phyloP scores from a whole-genome alignment of 2,113 vertebrate genomes.

The Brachirus orientalis region DNA sequence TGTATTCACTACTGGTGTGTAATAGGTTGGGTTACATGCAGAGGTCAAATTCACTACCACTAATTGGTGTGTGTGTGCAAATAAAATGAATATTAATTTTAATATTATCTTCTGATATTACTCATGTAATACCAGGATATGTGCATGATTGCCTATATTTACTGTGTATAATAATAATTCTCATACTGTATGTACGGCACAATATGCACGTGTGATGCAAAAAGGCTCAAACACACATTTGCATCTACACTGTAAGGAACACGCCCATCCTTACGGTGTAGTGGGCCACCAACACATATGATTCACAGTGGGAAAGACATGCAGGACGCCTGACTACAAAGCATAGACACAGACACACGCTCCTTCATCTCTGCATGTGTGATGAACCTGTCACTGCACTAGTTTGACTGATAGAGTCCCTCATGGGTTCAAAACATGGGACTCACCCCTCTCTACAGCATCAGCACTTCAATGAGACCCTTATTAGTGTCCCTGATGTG shows the following conservation, averaged over 20 bases:
- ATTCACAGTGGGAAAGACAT: conserved; percentile 14
- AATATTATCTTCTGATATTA: too few relatives aligned
- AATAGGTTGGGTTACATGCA: too few relatives aligned
- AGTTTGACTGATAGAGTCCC: conserved; percentile 39
- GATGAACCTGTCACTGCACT: conserved; percentile 38
- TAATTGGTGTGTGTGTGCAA: too few relatives aligned
- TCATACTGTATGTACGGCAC: not conserved
- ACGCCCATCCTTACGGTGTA: not conserved
- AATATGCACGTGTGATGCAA: not conserved
- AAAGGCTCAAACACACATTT: not conserved
- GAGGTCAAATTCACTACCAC: too few relatives aligned
- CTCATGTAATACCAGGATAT: too few relatives aligned
- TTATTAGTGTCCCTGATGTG: conserved; percentile 47
- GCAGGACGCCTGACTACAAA: conserved; percentile 37
- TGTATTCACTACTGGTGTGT: too few relatives aligned
- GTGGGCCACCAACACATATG: conserved; percentile 4
- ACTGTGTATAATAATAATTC: not conserved
- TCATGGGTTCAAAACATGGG: conserved; percentile 19
- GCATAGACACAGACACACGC: conserved; percentile 5
- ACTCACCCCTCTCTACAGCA: conserved; percentile 33
- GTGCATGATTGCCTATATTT: too few relatives aligned
- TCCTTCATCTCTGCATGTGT: conserved; percentile 40
- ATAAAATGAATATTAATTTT: too few relatives aligned
- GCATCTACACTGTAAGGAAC: not conserved
- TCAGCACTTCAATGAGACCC: conserved; percentile 53